Conservation (phyloP, 2,888 invertebrate species). For the Coenonympha glycerion region DNA sequence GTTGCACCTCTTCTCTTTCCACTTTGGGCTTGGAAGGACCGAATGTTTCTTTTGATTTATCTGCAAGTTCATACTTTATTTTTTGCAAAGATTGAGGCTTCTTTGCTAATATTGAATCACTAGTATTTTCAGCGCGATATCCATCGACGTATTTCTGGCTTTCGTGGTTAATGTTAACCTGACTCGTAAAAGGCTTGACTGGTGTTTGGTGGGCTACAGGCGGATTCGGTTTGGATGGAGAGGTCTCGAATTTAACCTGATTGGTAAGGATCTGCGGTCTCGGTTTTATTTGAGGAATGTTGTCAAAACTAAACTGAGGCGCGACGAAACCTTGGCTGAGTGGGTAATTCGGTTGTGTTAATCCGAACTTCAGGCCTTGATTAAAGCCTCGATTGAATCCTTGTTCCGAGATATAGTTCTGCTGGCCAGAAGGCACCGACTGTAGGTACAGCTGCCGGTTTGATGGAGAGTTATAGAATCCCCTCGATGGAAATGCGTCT, state of each 20-base stretch:
- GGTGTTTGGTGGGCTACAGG: constrained; percentile 39
- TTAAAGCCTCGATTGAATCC: constrained; percentile 64
- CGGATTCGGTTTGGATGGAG: constrained; percentile 35
- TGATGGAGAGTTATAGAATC: constrained; percentile 48
- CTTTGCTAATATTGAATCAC: constrained; percentile 38
- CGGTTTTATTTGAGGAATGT: constrained; percentile 42
- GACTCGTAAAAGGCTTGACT: constrained; percentile 47
- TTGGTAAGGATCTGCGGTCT: constrained; percentile 41
- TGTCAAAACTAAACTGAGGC: constrained; percentile 55
- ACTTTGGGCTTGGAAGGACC: constrained; percentile 44
- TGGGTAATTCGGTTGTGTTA: constrained; percentile 60
- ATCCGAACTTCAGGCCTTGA: constrained; percentile 59
- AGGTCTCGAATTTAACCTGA: constrained; percentile 50
- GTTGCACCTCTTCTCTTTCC: constrained; percentile 82
- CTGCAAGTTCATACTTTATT: constrained; percentile 54
- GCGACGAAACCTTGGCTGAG: constrained; percentile 60
- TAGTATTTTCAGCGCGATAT: constrained; percentile 56
- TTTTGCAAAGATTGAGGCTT: constrained; percentile 60
- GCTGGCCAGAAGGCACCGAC: constrained; percentile 65
- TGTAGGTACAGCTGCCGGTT: constrained; percentile 63
- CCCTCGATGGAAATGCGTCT: constrained; percentile 52
- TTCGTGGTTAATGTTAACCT: constrained; percentile 44
- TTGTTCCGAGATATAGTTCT: constrained; percentile 61
- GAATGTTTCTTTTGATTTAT: constrained; percentile 45
- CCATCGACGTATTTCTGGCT: constrained; percentile 62